Evolutionary conservation across 2,797 vertebrate species (phyloP).

Genomic region (Dallia pectoralis): DNA sequence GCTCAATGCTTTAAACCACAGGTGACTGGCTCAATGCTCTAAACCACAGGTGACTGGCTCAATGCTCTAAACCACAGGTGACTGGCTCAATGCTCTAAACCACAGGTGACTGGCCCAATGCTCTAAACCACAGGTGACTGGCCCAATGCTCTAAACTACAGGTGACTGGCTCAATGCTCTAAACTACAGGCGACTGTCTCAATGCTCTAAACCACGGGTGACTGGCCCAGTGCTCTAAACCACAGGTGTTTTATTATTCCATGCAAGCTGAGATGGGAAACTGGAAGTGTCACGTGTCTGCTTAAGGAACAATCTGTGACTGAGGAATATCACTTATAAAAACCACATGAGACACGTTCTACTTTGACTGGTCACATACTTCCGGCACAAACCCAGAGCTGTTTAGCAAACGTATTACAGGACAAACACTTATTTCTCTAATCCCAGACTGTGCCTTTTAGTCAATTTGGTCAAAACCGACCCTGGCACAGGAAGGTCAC

Average conservation of each 20-base stretch:
- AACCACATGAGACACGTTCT: not conserved
- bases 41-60: too few relatives aligned
- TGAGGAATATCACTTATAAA: not conserved
- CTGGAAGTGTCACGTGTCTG: not conserved
- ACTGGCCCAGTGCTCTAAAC: too few relatives aligned
- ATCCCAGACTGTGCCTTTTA: not conserved
- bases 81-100: too few relatives aligned
- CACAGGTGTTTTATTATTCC: not conserved
- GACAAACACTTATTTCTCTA: not conserved
- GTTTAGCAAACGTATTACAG: not conserved
- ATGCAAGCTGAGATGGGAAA: not conserved
- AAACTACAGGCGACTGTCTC: too few relatives aligned
- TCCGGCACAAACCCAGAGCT: not conserved
- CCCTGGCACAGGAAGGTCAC: not conserved
- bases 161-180: too few relatives aligned
- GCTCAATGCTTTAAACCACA: too few relatives aligned
- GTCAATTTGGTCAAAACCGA: not conserved
- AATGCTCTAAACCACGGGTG: too few relatives aligned
- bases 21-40: too few relatives aligned
- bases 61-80: too few relatives aligned
- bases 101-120: too few relatives aligned
- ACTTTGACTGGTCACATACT: not conserved
- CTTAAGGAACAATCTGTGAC: not conserved
- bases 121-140: too few relatives aligned
- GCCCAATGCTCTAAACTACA: too few relatives aligned